Conservation (phyloP, 1,140 invertebrate species). For the Drosophila hydei region DNA sequence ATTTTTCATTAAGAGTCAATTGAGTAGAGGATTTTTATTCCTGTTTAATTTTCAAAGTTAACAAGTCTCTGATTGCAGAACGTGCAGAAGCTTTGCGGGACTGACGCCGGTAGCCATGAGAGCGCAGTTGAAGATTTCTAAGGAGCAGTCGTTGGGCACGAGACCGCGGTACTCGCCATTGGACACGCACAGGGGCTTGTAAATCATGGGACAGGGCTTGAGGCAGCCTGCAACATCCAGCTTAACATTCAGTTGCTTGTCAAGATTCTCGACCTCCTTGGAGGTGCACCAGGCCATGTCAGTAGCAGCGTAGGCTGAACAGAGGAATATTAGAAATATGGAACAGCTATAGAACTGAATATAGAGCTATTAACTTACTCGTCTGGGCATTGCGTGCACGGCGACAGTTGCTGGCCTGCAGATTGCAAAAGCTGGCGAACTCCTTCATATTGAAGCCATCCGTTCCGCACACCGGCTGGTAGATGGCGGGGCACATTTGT, state of each 20-base stretch:
- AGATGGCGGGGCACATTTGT: conserved; percentile 57
- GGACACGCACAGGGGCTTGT: conserved; percentile 71
- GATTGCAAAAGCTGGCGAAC: conserved; percentile 66
- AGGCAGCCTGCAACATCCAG: conserved; percentile 57
- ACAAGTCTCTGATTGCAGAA: conserved; percentile 51
- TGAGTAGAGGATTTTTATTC: neutral
- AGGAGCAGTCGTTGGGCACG: conserved; percentile 59
- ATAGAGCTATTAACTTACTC: conserved; percentile 41
- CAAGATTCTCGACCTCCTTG: conserved; percentile 60
- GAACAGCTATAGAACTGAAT: neutral
- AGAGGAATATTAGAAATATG: neutral
- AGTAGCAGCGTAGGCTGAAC: conserved; percentile 52
- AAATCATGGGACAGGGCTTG: conserved; percentile 79
- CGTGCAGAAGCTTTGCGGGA: conserved; percentile 38
- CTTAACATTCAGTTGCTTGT: conserved; percentile 55
- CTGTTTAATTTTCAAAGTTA: conserved; percentile 6
- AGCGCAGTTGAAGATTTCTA: conserved; percentile 73
- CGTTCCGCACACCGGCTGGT: conserved; percentile 65
- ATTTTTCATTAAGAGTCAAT: neutral
- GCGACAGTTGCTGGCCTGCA: conserved; percentile 69
- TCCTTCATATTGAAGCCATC: conserved; percentile 72
- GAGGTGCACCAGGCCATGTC: conserved; percentile 76
- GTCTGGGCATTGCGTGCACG: conserved; percentile 48
- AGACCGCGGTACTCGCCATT: conserved; percentile 73
- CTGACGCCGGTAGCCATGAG: conserved; percentile 38